Evolutionary conservation across 2,113 vertebrate genomes (phyloP).

Genomic region (Ciconia maguari): DNA sequence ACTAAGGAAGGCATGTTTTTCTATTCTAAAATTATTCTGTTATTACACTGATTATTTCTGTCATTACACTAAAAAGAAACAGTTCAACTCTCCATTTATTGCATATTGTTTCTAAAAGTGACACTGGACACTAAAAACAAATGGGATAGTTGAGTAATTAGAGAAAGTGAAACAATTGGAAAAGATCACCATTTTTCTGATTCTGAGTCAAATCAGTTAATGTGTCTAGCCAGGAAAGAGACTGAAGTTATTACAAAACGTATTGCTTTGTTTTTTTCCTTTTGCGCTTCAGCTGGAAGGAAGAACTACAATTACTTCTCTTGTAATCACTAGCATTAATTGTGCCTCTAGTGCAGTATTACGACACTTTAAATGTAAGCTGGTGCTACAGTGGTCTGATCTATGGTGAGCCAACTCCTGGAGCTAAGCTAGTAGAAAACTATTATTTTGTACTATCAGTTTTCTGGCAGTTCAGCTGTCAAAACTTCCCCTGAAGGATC

Average conservation of each 20-base stretch:
- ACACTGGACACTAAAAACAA: background rate
- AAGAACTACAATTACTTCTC: background rate
- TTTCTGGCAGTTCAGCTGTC: background rate
- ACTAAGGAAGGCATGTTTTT: background rate
- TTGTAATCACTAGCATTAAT: background rate
- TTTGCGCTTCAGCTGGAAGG: background rate
- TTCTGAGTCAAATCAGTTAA: background rate
- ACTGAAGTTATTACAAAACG: background rate
- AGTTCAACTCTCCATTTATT: background rate
- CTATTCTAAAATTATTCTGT: background rate
- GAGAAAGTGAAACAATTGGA: conserved; percentile 25
- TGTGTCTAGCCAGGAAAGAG: conserved; percentile 22
- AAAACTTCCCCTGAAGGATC: background rate
- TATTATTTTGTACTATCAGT: background rate
- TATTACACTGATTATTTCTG: background rate
- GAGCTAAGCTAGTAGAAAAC: background rate
- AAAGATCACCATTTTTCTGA: background rate
- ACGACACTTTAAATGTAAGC: background rate
- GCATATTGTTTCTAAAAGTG: background rate
- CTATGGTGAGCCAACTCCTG: background rate
- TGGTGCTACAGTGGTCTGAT: background rate
- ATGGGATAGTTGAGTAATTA: background rate
- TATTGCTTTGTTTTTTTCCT: background rate
- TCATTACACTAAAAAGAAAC: background rate
- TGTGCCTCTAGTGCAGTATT: background rate